phyloP scores from a whole-genome alignment of 2,888 invertebrate genomes.

The Cerceris rybyensis region DNA sequence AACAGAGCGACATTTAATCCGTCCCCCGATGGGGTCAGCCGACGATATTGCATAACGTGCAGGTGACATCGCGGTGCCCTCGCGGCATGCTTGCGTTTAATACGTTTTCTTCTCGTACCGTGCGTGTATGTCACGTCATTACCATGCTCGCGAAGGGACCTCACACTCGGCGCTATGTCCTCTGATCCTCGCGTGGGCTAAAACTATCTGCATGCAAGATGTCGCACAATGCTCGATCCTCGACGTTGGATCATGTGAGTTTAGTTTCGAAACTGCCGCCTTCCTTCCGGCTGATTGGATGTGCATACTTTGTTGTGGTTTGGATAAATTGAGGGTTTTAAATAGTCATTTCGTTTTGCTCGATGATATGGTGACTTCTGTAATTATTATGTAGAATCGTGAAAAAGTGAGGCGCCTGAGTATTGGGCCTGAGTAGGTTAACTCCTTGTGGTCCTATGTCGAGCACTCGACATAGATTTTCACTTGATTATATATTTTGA shows the following conservation, averaged over 20 bases:
- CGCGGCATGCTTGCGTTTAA: constrained; percentile 46
- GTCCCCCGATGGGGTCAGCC: constrained; percentile 47
- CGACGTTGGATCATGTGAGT: constrained; percentile 33
- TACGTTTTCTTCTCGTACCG: constrained; percentile 45
- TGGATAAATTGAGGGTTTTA: not conserved
- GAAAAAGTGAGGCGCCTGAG: too few species aligned
- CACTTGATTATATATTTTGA: too few species aligned
- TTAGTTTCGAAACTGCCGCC: constrained; percentile 49
- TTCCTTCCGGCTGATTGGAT: constrained; percentile 50
- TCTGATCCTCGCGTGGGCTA: constrained; percentile 65
- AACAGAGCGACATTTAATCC: constrained; percentile 63
- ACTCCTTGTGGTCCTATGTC: too few species aligned
- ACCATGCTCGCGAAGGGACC: constrained; percentile 58
- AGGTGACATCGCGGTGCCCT: constrained; percentile 66
- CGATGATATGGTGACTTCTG: too few species aligned
- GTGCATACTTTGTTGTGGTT: not conserved
- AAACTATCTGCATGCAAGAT: constrained; percentile 64
- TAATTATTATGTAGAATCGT: too few species aligned
- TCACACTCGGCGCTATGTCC: constrained; percentile 51
- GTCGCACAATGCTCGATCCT: constrained; percentile 61
- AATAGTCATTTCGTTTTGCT: not conserved
- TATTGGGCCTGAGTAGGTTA: too few species aligned
- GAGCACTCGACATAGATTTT: too few species aligned
- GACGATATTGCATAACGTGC: constrained; percentile 61
- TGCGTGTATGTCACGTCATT: constrained; percentile 68